These are phyloP conservation scores for Myrmecophaga tridactyla DNA, from an alignment of 2,113 vertebrate genomes.

Conservation along the genomic window DNA sequence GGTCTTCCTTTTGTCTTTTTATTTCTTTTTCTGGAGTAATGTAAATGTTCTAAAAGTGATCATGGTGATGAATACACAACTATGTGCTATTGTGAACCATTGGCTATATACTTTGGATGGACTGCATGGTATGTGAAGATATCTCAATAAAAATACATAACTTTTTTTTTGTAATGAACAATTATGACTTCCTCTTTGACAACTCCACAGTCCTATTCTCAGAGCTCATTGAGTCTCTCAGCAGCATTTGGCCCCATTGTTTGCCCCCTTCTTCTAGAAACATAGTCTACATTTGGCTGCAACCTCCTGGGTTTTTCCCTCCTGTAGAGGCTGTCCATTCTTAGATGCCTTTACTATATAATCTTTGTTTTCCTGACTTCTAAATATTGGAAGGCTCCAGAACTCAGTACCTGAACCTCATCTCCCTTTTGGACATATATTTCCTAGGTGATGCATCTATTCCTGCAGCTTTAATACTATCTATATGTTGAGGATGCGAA, in stretches of 20 bases:
- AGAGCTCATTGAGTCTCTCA: neutral
- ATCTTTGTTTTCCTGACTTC: neutral
- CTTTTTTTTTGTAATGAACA: no score
- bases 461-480: neutral
- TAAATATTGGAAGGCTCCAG: neutral
- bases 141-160: no score
- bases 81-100: no score
- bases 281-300: neutral
- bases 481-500: neutral
- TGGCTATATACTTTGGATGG: no score
- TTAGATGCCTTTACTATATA: neutral
- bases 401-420: neutral
- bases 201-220: neutral
- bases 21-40: no score
- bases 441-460: neutral
- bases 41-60: no score
- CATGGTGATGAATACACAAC: no score
- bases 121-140: no score
- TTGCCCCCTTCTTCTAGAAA: neutral
- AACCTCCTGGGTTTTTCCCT: neutral
- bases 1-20: no score
- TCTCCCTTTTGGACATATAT: neutral
- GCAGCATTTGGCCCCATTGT: neutral
- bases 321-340: neutral
- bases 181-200: neutral